Conservation (phyloP, 1,140 invertebrate genomes). For the Aporrectodea caliginosa region DNA sequence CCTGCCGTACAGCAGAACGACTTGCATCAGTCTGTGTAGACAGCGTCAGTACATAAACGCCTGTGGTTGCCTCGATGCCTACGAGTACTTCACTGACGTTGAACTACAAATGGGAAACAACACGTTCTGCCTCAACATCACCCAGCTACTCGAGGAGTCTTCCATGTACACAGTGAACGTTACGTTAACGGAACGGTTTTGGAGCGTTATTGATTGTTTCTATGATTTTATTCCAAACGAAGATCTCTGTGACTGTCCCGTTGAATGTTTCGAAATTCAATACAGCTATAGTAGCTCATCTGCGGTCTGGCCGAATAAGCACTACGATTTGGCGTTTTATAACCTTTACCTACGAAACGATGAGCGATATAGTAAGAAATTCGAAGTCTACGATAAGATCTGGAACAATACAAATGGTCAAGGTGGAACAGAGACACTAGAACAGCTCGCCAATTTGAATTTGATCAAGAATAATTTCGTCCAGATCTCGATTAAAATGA, state of each 20-base stretch:
- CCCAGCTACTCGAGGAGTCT: neutral
- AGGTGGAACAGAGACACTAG: neutral
- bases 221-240: neutral
- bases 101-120: neutral
- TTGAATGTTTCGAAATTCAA: neutral
- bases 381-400: neutral
- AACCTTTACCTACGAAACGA: neutral
- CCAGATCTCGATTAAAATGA: neutral
- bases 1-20: neutral
- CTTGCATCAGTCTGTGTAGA: neutral
- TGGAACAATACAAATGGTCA: neutral
- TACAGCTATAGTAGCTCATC: neutral
- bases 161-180: neutral
- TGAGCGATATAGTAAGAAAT: neutral
- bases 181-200: neutral
- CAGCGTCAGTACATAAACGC: neutral
- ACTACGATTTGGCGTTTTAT: neutral
- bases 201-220: neutral
- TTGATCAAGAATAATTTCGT: neutral
- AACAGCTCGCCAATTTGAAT: neutral
- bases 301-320: neutral
- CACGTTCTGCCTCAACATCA: neutral
- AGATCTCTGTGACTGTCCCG: neutral
- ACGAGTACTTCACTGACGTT: neutral
- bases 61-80: neutral